Conservation (phyloP, 2,113 vertebrate genomes). For the Choloepus hoffmanni region DNA sequence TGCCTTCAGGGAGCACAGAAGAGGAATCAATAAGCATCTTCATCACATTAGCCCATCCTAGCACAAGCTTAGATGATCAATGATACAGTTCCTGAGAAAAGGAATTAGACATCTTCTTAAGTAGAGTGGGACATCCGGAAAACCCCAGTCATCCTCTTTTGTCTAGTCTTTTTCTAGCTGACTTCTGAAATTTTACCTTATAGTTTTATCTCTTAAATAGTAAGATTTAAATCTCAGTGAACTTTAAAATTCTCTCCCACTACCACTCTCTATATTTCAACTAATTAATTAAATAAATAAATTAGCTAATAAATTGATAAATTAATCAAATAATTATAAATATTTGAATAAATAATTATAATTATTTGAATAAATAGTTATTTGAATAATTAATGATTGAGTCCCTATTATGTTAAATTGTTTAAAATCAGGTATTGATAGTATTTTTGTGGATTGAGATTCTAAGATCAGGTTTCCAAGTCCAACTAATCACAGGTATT, state of each 20-base stretch:
- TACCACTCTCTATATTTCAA: neutral
- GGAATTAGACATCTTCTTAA: neutral
- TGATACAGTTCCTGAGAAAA: neutral
- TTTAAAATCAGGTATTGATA: neutral
- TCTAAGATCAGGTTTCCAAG: neutral
- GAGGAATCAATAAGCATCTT: neutral
- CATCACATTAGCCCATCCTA: neutral
- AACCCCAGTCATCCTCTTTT: neutral
- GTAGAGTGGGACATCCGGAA: neutral
- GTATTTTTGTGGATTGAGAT: neutral
- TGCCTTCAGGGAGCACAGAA: neutral
- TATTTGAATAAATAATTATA: neutral
- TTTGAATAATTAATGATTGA: too few species aligned
- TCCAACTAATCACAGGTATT: neutral
- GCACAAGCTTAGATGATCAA: neutral
- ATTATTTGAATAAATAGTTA: neutral
- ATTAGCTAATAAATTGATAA: too few species aligned
- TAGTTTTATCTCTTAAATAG: constrained; percentile 21
- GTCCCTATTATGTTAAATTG: neutral
- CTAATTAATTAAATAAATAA: neutral
- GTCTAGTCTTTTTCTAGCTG: neutral
- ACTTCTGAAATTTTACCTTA: constrained; percentile 26
- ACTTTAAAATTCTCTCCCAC: neutral
- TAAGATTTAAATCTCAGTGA: constrained; percentile 22
- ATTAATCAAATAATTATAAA: too few species aligned